Base-by-base conservation (phyloP, 1,140 invertebrate species). In the Platyscapa corneri region DNA sequence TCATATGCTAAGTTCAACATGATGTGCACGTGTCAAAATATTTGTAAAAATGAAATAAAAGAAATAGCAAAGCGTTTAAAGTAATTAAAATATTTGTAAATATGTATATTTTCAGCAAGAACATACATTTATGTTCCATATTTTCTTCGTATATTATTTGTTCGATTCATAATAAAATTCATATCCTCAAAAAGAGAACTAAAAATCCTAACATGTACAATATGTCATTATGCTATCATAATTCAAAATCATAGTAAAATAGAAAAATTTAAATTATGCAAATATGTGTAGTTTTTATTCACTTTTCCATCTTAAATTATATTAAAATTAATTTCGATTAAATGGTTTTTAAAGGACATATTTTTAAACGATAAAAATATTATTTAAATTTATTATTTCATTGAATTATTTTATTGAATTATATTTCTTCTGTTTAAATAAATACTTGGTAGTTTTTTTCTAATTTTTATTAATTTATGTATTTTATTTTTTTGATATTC, bases 51-150 rank as follows among this genome's bases (percentile, higher is more conserved):
- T 46, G 30, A 78, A 85, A 75, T 76, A 34, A 56, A 14, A 30
- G 30, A 70, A 49, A 0, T 37, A 75, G 75, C 53, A 34, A 37
- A 39, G 39, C 46, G 42, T 70, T 32, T 27, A n/a, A 3, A 82
- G 67, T 67, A 2, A 49, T 42, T 85, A 82, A 67, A 78, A 82
- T 74, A 32, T 86, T 72, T 83, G 76, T 86, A 86, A 86, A 86
- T 86, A 86, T 83, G 81, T 86, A 86, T 80, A 86, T 86, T 83
- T 85, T 83, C 83, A 65, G 76, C 65, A 75, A 86, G 12, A 42
- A 75, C 76, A 80, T 86, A 23, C n/a, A 79, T 27, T 74, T 30
- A 5, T 56, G 53, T 79, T 79, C 60, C 37, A 49, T 16, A 86
- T 20, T 77, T 23, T 78, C 23, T 82, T 82, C 53, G 23, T 86